Percentiles rank a stretch among this genome's conserved stretches.
Evolutionary conservation across 2,888 invertebrate species (phyloP).

Genomic region (Lottia scabra): DNA sequence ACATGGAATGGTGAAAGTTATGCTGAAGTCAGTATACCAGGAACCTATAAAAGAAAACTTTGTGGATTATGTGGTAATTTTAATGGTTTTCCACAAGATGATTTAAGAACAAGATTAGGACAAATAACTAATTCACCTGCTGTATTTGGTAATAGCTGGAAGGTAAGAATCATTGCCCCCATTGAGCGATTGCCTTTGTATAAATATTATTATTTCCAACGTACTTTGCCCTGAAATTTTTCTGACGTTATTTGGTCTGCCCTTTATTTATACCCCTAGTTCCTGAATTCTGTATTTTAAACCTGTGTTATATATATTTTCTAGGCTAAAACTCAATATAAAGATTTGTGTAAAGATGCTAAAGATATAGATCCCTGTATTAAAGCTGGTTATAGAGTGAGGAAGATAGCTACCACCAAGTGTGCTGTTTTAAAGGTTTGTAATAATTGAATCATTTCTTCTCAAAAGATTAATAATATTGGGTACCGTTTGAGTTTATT

Average conservation of each 20-base stretch:
- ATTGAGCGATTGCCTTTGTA: too few species aligned
- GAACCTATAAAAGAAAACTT: constrained; percentile 50
- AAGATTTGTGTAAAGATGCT: constrained; percentile 46
- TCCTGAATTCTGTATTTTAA: too few species aligned
- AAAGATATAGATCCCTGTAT: constrained; percentile 60
- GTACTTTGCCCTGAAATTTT: too few species aligned
- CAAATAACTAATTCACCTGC: constrained; percentile 58
- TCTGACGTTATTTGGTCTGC: too few species aligned
- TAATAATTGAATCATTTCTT: not conserved
- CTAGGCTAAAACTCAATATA: constrained; percentile 37
- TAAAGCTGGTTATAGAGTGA: constrained; percentile 47
- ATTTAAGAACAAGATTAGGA: constrained; percentile 51
- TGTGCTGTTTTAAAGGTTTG: constrained; percentile 61
- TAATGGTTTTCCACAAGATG: constrained; percentile 61
- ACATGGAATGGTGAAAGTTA: constrained; percentile 61
- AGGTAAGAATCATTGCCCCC: constrained; percentile 47
- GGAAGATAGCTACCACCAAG: constrained; percentile 50
- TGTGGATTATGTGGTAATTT: constrained; percentile 67
- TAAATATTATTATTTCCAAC: too few species aligned
- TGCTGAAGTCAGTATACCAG: constrained; percentile 57
- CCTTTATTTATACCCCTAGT: too few species aligned
- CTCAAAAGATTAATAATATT: not conserved
- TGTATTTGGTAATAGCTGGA: constrained; percentile 64
- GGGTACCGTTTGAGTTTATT: not conserved
- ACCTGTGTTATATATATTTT: constrained; percentile 3